Evolutionary conservation across 1,140 invertebrate species (phyloP).

Genomic region (Hormaphis cornu): DNA sequence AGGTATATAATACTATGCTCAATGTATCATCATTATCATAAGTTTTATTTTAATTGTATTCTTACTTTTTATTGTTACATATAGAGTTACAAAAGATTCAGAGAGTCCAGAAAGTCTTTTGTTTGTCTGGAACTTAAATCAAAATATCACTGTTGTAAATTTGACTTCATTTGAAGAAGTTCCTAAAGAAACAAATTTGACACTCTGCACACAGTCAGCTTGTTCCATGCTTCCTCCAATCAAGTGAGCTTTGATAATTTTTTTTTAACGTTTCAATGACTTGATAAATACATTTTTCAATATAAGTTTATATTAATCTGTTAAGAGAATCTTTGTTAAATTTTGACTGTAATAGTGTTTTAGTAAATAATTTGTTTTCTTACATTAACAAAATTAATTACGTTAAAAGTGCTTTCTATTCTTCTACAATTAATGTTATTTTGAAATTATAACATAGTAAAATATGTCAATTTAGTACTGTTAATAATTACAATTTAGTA

Average conservation of each 20-base stretch:
- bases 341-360: background rate
- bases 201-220: constrained; percentile 8
- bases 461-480: too few species aligned
- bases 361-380: background rate
- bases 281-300: background rate
- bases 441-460: too few species aligned
- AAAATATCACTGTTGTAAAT: constrained; percentile 3
- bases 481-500: too few species aligned
- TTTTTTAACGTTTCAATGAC: background rate
- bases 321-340: background rate
- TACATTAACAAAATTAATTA: background rate
- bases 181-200: background rate
- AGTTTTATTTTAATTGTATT: background rate
- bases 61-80: too few species aligned
- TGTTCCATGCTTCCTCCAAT: constrained; percentile 9
- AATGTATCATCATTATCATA: background rate
- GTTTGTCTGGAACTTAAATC: constrained; percentile 12
- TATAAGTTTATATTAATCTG: background rate
- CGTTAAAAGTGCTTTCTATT: background rate
- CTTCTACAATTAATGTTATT: background rate
- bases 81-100: constrained; percentile 18
- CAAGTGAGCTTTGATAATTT: constrained; percentile 1
- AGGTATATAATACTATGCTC: background rate
- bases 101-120: background rate
- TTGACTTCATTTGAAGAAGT: constrained; percentile 2